Percentiles rank a stretch among this genome's conserved stretches.
Conservation (phyloP, 2,113 vertebrate genomes). For the Ranitomeya imitator region DNA sequence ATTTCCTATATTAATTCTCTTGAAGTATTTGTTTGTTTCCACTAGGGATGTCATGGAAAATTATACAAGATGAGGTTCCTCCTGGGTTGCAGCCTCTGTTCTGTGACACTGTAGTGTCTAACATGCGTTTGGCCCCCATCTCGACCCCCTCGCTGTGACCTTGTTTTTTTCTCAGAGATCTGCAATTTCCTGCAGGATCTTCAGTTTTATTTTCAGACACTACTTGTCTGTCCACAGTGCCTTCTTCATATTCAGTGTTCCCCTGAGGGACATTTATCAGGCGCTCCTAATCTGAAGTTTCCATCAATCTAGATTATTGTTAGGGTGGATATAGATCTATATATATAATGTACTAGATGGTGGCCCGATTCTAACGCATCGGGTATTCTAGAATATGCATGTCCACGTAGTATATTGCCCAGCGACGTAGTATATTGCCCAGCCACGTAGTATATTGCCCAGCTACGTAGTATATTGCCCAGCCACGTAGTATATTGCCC, state of each 20-base stretch:
- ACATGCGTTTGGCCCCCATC: conserved; percentile 1
- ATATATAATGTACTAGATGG: no score
- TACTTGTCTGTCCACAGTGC: conserved; percentile 4
- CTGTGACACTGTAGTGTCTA: not conserved
- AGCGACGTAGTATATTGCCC: no score
- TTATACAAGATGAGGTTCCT: conserved; percentile 1
- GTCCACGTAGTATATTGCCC: no score
- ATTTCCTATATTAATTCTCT: not conserved
- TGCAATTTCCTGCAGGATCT: conserved; percentile 44
- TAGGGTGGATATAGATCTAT: not conserved
- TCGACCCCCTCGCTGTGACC: conserved; percentile 17
- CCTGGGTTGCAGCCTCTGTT: not conserved
- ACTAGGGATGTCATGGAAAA: conserved; percentile 35
- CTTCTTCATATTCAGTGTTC: conserved; percentile 7
- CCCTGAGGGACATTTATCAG: conserved; percentile 5
- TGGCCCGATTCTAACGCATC: no score
- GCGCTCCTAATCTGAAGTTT: not conserved
- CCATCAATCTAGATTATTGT: not conserved
- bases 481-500: no score
- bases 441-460: no score
- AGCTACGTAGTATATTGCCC: no score
- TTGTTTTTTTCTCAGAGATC: conserved; percentile 34
- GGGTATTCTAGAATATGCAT: no score
- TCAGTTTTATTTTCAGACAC: conserved; percentile 34
- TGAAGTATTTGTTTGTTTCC: not conserved